A percentile compares a stretch with the other conserved stretches of the same genome.
These are phyloP conservation scores for Dendronephthya gigantea DNA, from an alignment of 64 coral and sea anemone genomes.

Conservation along the genomic window DNA sequence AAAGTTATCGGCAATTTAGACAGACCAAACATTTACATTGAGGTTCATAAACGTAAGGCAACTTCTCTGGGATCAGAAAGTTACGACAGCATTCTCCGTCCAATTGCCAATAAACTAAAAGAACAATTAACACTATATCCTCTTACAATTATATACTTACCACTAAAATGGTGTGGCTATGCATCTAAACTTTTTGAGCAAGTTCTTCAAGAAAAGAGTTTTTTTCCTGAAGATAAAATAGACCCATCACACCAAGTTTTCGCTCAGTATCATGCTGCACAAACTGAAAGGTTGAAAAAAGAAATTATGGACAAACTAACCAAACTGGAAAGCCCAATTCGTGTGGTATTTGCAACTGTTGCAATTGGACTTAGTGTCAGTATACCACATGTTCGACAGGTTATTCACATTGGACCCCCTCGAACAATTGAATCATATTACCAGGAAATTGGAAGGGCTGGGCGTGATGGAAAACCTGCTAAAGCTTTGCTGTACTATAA, in stretches of 20 bases:
- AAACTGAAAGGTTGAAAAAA: not conserved
- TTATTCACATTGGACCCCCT: not conserved
- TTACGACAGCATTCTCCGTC: not conserved
- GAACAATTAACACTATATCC: not conserved
- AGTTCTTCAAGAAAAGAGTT: slow-evolving; percentile 30
- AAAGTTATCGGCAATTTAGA: not conserved
- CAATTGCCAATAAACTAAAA: not conserved
- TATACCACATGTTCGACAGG: not conserved
- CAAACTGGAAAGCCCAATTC: not conserved
- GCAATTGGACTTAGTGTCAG: not conserved
- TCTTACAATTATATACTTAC: slow-evolving; percentile 40
- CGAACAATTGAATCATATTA: not conserved
- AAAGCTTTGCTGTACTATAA: not conserved
- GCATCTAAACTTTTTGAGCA: slow-evolving; percentile 44
- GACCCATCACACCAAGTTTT: slow-evolving; percentile 35
- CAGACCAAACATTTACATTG: not conserved
- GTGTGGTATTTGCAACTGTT: slow-evolving; percentile 4
- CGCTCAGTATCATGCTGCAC: not conserved
- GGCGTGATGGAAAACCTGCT: not conserved
- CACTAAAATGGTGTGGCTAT: slow-evolving; percentile 51
- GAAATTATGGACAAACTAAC: not conserved
- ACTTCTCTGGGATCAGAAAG: not conserved
- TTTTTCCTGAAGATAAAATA: slow-evolving; percentile 20
- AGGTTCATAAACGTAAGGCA: not conserved
- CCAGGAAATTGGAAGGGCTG: not conserved